phyloP scores from a whole-genome alignment of 2,888 invertebrate species.

The Drosophila affinis region DNA sequence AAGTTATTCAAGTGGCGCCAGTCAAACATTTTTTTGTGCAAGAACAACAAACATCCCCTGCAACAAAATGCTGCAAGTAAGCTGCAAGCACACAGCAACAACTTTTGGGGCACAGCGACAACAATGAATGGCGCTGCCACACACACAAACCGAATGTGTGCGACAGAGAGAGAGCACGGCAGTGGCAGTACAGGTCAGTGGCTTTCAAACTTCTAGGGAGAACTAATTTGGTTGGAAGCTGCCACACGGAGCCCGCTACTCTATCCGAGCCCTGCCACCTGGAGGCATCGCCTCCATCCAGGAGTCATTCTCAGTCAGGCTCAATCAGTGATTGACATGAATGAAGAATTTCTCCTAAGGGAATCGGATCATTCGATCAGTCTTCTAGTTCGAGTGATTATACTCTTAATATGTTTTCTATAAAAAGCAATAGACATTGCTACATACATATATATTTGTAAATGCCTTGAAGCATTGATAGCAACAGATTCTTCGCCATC shows the following conservation, averaged over 20 bases:
- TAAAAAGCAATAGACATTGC: too few species aligned
- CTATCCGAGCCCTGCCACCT: too few species aligned
- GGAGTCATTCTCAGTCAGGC: not conserved
- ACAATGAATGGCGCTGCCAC: constrained; percentile 45
- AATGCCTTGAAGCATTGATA: too few species aligned
- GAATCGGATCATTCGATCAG: not conserved
- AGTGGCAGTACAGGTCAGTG: not conserved
- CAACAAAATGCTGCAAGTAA: constrained; percentile 25
- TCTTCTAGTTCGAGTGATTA: too few species aligned
- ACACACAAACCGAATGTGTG: constrained; percentile 2
- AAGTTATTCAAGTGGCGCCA: constrained; percentile 83
- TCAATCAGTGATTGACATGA: not conserved
- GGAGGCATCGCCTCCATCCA: not conserved
- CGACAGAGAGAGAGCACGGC: not conserved
- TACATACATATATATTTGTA: too few species aligned
- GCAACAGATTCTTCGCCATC: too few species aligned
- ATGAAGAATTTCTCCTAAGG: not conserved
- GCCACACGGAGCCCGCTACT: too few species aligned
- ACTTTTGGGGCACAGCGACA: constrained; percentile 35
- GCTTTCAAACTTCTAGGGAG: constrained; percentile 7
- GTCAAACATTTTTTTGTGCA: constrained; percentile 77
- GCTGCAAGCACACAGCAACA: constrained; percentile 19
- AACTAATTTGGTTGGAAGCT: not conserved
- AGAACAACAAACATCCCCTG: constrained; percentile 29
- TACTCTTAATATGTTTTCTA: too few species aligned